Evolutionary conservation across 2,888 invertebrate species (phyloP).

Genomic region (Aphodius sticticus): DNA sequence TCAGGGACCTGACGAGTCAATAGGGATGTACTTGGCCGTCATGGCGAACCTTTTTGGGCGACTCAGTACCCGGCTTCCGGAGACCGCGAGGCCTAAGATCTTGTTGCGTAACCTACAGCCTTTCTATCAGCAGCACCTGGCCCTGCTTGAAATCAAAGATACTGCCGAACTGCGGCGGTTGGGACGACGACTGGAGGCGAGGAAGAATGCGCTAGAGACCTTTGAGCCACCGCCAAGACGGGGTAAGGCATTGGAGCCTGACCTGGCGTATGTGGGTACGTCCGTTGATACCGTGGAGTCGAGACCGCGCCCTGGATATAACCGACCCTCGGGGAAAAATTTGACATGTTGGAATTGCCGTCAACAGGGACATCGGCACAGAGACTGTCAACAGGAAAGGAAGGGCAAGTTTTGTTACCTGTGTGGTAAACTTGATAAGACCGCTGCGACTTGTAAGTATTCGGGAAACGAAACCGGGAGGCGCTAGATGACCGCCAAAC

Average conservation of each 20-base stretch:
- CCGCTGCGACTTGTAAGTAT: constrained; percentile 19
- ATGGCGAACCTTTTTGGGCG: constrained; percentile 35
- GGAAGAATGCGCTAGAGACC: neutral
- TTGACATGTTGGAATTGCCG: constrained; percentile 31
- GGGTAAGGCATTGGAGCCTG: constrained; percentile 21
- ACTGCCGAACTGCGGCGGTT: constrained; percentile 19
- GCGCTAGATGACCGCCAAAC: neutral
- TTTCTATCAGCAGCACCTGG: constrained; percentile 29
- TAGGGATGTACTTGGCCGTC: constrained; percentile 35
- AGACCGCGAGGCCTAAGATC: constrained; percentile 24
- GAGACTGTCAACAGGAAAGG: constrained; percentile 9
- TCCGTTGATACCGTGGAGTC: neutral
- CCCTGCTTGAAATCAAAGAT: constrained; percentile 8
- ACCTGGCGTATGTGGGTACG: constrained; percentile 24
- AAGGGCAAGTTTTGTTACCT: constrained; percentile 8
- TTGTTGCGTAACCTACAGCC: constrained; percentile 28
- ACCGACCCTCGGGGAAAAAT: too few species aligned
- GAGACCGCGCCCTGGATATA: neutral
- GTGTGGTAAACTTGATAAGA: constrained; percentile 21
- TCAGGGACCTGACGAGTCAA: constrained; percentile 34
- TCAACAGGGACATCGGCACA: constrained; percentile 10
- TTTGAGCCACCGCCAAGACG: constrained; percentile 15
- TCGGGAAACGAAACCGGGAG: constrained; percentile 28
- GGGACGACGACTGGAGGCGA: constrained; percentile 23
- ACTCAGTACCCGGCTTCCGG: constrained; percentile 25